Evolutionary conservation across 2,113 vertebrate species (phyloP).

Genomic region (Gymnarchus niloticus): DNA sequence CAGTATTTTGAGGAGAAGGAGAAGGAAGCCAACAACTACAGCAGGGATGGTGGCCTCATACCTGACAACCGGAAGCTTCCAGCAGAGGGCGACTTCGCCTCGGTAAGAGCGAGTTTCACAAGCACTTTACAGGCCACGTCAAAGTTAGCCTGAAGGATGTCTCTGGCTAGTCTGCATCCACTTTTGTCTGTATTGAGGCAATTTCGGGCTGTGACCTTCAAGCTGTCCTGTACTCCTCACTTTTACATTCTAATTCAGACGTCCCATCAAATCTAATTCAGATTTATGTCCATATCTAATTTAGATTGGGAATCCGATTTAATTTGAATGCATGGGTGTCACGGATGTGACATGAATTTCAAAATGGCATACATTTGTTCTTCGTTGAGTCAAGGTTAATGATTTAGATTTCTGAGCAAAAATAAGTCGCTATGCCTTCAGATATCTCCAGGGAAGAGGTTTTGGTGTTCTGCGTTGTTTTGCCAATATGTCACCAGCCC

Average conservation of each 20-base stretch:
- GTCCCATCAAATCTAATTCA: not conserved
- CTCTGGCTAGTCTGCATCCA: not conserved
- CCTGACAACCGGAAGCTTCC: conserved; percentile 75
- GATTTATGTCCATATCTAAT: not conserved
- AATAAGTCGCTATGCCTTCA: not conserved
- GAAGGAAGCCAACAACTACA: conserved; percentile 77
- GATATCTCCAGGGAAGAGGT: not conserved
- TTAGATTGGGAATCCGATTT: not conserved
- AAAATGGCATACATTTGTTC: not conserved
- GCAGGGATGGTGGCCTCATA: conserved; percentile 55
- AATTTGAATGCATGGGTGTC: not conserved
- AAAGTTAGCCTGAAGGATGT: not conserved
- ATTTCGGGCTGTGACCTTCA: not conserved
- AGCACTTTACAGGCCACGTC: not conserved
- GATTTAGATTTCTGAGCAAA: no score
- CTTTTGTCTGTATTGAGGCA: not conserved
- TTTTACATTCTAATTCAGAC: not conserved
- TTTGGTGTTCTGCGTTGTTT: not conserved
- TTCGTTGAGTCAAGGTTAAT: not conserved
- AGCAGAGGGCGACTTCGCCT: conserved; percentile 79
- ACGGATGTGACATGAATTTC: not conserved
- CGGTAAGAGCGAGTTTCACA: conserved; percentile 66
- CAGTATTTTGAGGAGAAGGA: conserved; percentile 97
- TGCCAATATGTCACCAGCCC: not conserved
- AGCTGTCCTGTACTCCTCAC: not conserved